Evolutionary conservation across 2,797 vertebrate species (phyloP).

Genomic region (Lutjanus campechanus): DNA sequence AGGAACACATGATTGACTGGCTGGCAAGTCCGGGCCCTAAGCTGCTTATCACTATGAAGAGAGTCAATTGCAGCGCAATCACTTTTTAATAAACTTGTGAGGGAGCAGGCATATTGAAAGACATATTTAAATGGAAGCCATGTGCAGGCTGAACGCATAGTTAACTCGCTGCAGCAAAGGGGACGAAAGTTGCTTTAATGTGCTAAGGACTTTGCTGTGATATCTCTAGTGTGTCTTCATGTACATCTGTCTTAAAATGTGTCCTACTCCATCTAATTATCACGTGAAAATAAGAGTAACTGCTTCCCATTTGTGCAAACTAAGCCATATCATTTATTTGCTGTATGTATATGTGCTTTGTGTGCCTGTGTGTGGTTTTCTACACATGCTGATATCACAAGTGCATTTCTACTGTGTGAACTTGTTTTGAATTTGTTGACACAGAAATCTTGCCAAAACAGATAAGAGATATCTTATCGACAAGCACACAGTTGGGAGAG

Average conservation of each 20-base stretch:
- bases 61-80: conserved; percentile 76
- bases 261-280: conserved; percentile 28
- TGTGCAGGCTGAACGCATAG: conserved; percentile 54
- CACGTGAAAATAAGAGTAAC: conserved; percentile 12
- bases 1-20: conserved; percentile 73
- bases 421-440: conserved; percentile 45
- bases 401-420: conserved; percentile 5
- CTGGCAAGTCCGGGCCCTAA: conserved; percentile 67
- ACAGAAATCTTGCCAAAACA: conserved; percentile 41
- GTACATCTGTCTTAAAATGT: conserved; percentile 9
- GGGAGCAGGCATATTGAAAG: conserved; percentile 68
- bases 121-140: conserved; percentile 66
- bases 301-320: conserved; percentile 4
- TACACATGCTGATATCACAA: not conserved
- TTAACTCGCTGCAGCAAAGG: conserved; percentile 46
- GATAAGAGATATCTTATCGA: conserved; percentile 57
- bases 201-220: conserved; percentile 27
- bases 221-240: conserved; percentile 6
- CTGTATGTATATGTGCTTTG: not conserved
- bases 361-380: conserved; percentile 16
- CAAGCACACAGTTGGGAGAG: conserved; percentile 13
- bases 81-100: conserved; percentile 82
- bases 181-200: conserved; percentile 44
- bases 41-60: conserved; percentile 78
- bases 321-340: not conserved